A percentile compares a stretch with the other conserved stretches of the same genome.
Evolutionary conservation across 2,888 invertebrate species (phyloP).

Genomic region (Pristionchus maxplancki): DNA sequence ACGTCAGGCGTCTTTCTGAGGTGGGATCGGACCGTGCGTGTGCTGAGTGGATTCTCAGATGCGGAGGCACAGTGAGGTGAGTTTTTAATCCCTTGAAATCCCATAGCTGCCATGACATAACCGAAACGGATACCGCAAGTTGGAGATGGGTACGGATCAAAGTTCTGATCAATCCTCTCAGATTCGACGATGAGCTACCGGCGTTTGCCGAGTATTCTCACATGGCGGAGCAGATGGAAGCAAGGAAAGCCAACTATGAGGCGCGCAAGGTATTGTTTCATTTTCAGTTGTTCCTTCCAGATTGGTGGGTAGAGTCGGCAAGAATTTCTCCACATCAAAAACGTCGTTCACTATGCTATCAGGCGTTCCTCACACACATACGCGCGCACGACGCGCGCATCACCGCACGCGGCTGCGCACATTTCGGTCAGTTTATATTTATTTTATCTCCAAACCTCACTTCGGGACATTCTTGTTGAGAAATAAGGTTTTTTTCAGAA

Average conservation of each 20-base stretch:
- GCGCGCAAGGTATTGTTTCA: slow-evolving; percentile 3
- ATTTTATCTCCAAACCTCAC: not conserved
- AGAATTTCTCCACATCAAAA: no score
- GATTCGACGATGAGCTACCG: not conserved
- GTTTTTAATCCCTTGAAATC: no score
- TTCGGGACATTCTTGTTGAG: not conserved
- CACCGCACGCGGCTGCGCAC: not conserved
- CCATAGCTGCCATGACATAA: no score
- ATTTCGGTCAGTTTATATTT: not conserved
- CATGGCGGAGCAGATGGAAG: not conserved
- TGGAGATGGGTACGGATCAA: no score
- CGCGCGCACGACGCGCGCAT: not conserved
- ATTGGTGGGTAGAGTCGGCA: no score
- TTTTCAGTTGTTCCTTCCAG: no score
- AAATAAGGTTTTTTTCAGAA: not conserved
- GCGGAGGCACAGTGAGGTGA: slow-evolving; percentile 34
- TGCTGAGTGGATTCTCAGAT: slow-evolving; percentile 34
- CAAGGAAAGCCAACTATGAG: not conserved
- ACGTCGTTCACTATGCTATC: no score
- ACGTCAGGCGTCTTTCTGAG: not conserved
- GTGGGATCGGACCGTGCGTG: not conserved
- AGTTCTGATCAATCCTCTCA: no score
- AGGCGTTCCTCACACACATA: not conserved
- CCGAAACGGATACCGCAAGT: no score
- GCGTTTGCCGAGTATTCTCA: not conserved